phyloP scores from a whole-genome alignment of 2,797 vertebrate genomes.

The Paguma larvata region DNA sequence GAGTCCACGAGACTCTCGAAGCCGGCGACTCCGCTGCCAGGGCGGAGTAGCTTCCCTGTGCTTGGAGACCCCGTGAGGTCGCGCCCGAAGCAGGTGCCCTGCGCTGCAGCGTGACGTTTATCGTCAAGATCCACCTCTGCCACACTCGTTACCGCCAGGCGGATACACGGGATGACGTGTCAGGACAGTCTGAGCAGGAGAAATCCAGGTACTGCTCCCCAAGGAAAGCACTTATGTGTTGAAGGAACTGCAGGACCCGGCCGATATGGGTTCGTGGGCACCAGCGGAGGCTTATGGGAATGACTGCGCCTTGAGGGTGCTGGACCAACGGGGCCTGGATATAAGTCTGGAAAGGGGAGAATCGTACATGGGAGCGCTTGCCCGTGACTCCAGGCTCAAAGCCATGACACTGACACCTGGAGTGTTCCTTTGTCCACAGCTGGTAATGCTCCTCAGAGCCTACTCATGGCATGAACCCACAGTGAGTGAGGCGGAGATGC shows the following conservation, averaged over 20 bases:
- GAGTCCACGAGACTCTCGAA: background rate
- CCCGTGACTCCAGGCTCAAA: background rate
- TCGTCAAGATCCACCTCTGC: background rate
- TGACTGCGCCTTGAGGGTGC: background rate
- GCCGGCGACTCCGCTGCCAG: background rate
- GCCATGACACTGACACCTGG: background rate
- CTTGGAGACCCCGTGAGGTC: background rate
- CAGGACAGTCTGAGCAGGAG: background rate
- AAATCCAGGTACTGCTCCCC: background rate
- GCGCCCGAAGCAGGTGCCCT: background rate
- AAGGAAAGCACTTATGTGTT: background rate
- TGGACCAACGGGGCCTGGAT: background rate
- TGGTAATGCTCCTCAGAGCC: background rate
- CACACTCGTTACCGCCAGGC: background rate
- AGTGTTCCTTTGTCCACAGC: background rate
- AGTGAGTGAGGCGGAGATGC: background rate
- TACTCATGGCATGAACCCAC: too few relatives aligned
- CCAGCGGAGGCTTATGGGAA: background rate
- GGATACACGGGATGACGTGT: background rate
- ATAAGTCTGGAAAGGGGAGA: background rate
- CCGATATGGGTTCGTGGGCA: background rate
- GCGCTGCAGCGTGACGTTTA: background rate
- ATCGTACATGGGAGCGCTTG: background rate
- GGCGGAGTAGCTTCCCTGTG: background rate
- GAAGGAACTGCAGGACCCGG: background rate